Percentiles rank a stretch among this genome's conserved stretches.
Conservation (phyloP, 2,113 vertebrate genomes). For the Rhinoderma darwinii region DNA sequence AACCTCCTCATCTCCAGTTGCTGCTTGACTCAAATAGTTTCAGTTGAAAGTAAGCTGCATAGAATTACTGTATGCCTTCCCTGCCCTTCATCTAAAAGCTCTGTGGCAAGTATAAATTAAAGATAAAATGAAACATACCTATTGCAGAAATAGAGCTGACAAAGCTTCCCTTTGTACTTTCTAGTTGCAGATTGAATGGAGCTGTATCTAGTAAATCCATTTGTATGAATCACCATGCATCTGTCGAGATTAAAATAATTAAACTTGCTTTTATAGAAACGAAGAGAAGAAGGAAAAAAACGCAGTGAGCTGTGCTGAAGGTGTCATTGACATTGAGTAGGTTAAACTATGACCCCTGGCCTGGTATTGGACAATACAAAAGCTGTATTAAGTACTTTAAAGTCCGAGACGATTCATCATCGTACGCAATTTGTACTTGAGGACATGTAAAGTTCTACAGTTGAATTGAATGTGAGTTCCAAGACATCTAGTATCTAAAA, state of each 20-base stretch:
- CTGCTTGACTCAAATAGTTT: slow-evolving; percentile 48
- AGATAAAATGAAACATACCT: slow-evolving; percentile 57
- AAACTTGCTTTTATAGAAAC: slow-evolving; percentile 22
- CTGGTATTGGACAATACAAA: neutral
- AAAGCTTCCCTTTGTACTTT: slow-evolving; percentile 50
- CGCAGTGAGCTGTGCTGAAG: neutral
- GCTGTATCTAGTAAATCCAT: slow-evolving; percentile 47
- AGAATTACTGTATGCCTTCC: slow-evolving; percentile 45
- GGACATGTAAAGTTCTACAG: neutral
- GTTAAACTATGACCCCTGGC: slow-evolving; percentile 20
- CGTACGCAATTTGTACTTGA: neutral
- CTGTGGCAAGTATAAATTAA: slow-evolving; percentile 56
- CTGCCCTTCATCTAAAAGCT: slow-evolving; percentile 55
- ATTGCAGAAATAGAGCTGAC: slow-evolving; percentile 55
- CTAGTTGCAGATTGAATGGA: slow-evolving; percentile 35
- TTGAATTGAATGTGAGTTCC: neutral
- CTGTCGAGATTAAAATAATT: slow-evolving; percentile 43
- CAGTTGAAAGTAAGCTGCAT: slow-evolving; percentile 46
- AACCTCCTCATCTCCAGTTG: slow-evolving; percentile 43
- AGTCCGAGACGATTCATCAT: neutral
- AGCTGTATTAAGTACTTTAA: neutral
- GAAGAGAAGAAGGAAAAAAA: neutral
- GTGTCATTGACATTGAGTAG: slow-evolving; percentile 12
- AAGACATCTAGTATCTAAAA: neutral
- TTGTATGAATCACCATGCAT: slow-evolving; percentile 30